A percentile compares a stretch with the other conserved stretches of the same genome.
These are phyloP conservation scores for Mormyrops attenuatus DNA, from an alignment of 2,797 vertebrate genomes.

Conservation along the genomic window DNA sequence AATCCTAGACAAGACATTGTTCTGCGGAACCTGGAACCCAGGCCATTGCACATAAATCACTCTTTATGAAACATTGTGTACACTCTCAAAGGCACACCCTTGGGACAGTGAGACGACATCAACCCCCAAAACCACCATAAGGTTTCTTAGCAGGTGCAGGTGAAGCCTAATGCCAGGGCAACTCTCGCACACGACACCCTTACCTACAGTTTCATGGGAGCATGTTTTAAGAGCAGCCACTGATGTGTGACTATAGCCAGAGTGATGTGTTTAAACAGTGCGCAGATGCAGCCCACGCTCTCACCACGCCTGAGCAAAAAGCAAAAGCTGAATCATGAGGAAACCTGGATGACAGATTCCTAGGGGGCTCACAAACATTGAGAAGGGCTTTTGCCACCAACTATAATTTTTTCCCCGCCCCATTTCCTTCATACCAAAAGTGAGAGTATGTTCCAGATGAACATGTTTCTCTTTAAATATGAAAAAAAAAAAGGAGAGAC, in stretches of 20 bases:
- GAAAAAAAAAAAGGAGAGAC: neutral
- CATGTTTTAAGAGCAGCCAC: neutral
- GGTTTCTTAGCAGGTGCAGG: neutral
- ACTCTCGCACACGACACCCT: neutral
- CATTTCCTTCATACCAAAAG: neutral
- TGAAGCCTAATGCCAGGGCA: neutral
- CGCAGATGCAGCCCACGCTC: neutral
- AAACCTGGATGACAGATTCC: neutral
- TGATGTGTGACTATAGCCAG: neutral
- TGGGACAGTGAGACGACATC: neutral
- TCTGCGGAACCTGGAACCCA: neutral
- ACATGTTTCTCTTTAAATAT: neutral
- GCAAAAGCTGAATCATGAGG: neutral
- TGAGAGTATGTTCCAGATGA: neutral
- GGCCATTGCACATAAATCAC: neutral
- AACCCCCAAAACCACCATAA: neutral
- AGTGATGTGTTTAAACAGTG: neutral
- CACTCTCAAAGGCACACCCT: neutral
- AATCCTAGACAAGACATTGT: neutral
- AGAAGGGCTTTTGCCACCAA: neutral
- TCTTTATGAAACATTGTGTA: neutral
- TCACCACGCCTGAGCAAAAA: neutral
- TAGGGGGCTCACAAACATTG: neutral
- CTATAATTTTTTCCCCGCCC: neutral
- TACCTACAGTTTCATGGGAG: constrained; percentile 13